Conservation (phyloP, 2,797 vertebrate species). For the Limosa lapponica region DNA sequence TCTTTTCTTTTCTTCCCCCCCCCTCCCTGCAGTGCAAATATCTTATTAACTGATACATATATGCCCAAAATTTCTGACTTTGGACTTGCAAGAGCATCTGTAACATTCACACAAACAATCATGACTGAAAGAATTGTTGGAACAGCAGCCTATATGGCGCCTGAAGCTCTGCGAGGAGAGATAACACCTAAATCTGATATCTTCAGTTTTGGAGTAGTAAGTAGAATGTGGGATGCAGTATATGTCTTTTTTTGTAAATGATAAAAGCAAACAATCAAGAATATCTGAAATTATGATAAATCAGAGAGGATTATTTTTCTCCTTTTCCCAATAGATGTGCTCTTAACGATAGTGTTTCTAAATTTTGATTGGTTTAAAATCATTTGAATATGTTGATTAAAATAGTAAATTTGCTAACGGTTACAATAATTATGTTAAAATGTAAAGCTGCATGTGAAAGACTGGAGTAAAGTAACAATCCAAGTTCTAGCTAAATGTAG, state of each 20-base stretch:
- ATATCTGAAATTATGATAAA: background rate
- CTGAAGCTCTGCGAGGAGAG: slow-evolving; percentile 93
- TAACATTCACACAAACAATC: slow-evolving; percentile 83
- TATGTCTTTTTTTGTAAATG: background rate
- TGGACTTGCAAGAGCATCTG: slow-evolving; percentile 90
- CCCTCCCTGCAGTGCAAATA: slow-evolving; percentile 85
- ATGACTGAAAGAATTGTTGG: slow-evolving; percentile 94
- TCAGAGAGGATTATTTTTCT: too few species aligned
- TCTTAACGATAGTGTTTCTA: background rate
- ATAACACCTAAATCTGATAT: slow-evolving; percentile 94
- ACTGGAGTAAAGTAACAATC: background rate
- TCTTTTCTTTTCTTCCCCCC: background rate
- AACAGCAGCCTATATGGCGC: slow-evolving; percentile 96
- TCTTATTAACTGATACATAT: slow-evolving; percentile 87
- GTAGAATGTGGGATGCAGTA: slow-evolving; percentile 21
- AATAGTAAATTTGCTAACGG: background rate
- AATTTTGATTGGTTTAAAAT: background rate
- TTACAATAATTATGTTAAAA: background rate
- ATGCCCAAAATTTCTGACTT: slow-evolving; percentile 95
- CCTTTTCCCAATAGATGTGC: background rate
- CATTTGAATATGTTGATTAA: background rate
- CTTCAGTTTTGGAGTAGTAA: slow-evolving; percentile 96
- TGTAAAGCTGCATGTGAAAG: background rate
- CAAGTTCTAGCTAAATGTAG: background rate
- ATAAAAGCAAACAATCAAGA: background rate